Evolutionary conservation across 2,797 vertebrate genomes (phyloP), one percentile per base, ranked within the genome.

Genomic region (Gobionotothen gibberifrons): DNA sequence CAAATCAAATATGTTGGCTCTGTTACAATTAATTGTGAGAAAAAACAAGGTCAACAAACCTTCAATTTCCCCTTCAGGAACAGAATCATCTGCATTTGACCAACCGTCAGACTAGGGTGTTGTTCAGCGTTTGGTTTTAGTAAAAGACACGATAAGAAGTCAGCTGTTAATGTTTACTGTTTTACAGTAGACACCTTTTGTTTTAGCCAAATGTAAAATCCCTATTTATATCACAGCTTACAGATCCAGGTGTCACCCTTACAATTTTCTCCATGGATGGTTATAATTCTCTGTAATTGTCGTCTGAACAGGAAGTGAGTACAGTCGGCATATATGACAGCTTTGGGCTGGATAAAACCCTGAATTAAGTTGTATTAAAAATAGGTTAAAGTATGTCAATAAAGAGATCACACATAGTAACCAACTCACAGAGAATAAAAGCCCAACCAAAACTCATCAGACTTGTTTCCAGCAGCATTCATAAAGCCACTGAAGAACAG

Each of bases 241-340:
- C 57, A 60, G 46, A 53, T 56, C 13, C 21, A 55, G 15, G 14
- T 74, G 17, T 60, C 54, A 43, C 16, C 21, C 21, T 26, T 39
- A 58, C 17, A 40, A 42, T 26, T 47, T 32, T 51, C 47, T 67
- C 2, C 49, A 29, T 57, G 3, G 4, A 42, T 58, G 26, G 22
- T 22, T 22, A 22, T 22, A 22, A 22, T 26, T 26, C 26, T 46
- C 22, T 19, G 21, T 78, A n/a, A 57, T 53, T 54, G 56, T 0
- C 10, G 32, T 49, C 43, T 21, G 29, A 32, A 36, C 56, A 56
- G 67, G 12, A 22, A 54, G 40, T 1, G 2, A 47, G 66, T 48
- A 77, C 58, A 51, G 59, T 65, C 32, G 1, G 49, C 49, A 8
- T n/a, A 44, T 26, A 55, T 68, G 78, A 54, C 42, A 52, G 69